These are phyloP conservation scores for Microplitis mediator DNA, from an alignment of 1,140 invertebrate genomes.

Conservation along the genomic window DNA sequence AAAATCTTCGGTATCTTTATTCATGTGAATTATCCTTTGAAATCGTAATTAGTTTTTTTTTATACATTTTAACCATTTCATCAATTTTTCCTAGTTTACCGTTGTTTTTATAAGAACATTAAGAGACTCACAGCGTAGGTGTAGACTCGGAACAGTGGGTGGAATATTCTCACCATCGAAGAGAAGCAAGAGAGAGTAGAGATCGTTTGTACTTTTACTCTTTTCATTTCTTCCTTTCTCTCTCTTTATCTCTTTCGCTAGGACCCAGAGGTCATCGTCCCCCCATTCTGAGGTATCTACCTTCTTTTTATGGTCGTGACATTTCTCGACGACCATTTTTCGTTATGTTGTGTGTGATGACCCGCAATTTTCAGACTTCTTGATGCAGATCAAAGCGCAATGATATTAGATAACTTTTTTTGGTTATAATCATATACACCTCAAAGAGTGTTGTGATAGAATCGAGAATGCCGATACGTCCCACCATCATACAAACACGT, in stretches of 20 bases:
- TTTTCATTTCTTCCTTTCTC: neutral
- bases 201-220: neutral
- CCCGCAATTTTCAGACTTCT: conserved; percentile 1
- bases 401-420: conserved; percentile 1
- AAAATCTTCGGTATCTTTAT: neutral
- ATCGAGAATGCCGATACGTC: conserved; percentile 5
- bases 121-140: conserved; percentile 19
- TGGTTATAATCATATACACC: neutral
- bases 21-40: neutral
- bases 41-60: neutral
- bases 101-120: conserved; percentile 5
- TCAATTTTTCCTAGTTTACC: neutral
- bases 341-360: neutral
- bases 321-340: conserved; percentile 30
- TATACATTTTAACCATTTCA: neutral
- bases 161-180: conserved; percentile 28
- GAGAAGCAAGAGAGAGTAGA: conserved; percentile 18
- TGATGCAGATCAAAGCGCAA: conserved; percentile 28
- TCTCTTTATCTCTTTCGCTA: conserved; percentile 6
- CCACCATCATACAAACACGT: neutral
- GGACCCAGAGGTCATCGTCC: conserved; percentile 27
- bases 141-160: conserved; percentile 23
- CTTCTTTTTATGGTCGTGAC: conserved; percentile 39
- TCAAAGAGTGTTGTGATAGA: neutral
- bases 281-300: conserved; percentile 35